Evolutionary conservation across 2,888 invertebrate genomes (phyloP).

Genomic region (Hypsopygia costalis): DNA sequence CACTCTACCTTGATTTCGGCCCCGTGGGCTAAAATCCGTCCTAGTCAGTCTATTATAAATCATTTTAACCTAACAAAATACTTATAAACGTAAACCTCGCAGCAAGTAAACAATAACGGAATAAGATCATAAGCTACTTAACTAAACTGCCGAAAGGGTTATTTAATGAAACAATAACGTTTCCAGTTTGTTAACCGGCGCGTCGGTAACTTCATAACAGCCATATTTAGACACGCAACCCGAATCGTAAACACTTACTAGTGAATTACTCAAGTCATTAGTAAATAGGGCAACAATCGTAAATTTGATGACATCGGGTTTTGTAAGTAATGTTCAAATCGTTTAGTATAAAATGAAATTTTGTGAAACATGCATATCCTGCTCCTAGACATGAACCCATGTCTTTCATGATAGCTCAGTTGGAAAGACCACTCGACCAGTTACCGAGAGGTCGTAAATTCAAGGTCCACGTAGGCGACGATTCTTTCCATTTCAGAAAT

Average conservation of each 20-base stretch:
- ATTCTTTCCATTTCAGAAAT: too few relatives aligned
- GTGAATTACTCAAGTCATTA: slow-evolving; percentile 35
- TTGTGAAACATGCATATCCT: too few relatives aligned
- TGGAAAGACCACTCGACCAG: too few relatives aligned
- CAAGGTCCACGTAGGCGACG: too few relatives aligned
- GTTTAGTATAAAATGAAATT: background rate
- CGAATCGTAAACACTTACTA: slow-evolving; percentile 26
- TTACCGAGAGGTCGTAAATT: too few relatives aligned
- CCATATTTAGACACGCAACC: slow-evolving; percentile 27
- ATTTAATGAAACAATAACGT: background rate
- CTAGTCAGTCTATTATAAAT: too few relatives aligned
- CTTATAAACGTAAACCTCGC: too few relatives aligned
- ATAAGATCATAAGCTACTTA: background rate
- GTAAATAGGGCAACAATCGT: slow-evolving; percentile 21
- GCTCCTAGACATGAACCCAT: too few relatives aligned
- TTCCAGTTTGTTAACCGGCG: background rate
- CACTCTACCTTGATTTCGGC: too few relatives aligned
- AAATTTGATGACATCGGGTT: slow-evolving; percentile 19
- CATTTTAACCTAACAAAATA: too few relatives aligned
- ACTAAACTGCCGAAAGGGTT: background rate
- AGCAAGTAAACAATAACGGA: background rate
- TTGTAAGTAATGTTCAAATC: slow-evolving; percentile 8
- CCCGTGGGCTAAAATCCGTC: too few relatives aligned
- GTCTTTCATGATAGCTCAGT: too few relatives aligned
- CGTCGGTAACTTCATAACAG: slow-evolving; percentile 6